These are phyloP conservation scores for Paralichthys olivaceus DNA, from an alignment of 2,113 vertebrate genomes.

Conservation along the genomic window DNA sequence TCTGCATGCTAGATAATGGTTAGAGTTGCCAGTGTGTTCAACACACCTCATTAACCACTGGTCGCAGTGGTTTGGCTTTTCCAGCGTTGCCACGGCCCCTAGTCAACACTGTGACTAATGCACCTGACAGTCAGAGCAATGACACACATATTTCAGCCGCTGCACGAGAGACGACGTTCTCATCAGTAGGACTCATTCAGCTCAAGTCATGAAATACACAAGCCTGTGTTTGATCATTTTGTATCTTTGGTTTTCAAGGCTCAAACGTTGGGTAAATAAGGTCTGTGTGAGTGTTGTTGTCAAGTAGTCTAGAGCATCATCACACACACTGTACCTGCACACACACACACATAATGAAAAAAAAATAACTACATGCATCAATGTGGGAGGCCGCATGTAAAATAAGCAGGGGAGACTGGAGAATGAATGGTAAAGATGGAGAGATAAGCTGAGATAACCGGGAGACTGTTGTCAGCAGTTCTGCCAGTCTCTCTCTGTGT, in stretches of 20 bases:
- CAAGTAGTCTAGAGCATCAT: no score
- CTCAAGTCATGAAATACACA: conserved; percentile 8
- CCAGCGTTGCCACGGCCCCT: conserved; percentile 37
- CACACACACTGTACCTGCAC: conserved; percentile 21
- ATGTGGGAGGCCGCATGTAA: conserved; percentile 1
- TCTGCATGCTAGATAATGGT: conserved; percentile 65
- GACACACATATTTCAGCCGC: conserved; percentile 62
- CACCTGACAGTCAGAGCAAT: conserved; percentile 64
- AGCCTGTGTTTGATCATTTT: neutral
- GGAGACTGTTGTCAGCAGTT: neutral
- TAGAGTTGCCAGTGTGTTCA: conserved; percentile 59
- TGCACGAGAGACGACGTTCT: neutral
- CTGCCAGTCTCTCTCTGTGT: neutral
- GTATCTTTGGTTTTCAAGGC: neutral
- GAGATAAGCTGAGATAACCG: neutral
- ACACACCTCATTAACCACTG: conserved; percentile 75
- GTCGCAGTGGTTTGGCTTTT: conserved; percentile 59
- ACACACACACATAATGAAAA: conserved; percentile 22
- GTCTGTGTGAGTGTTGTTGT: neutral
- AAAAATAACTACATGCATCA: neutral
- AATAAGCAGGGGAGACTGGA: neutral
- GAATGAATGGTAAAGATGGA: neutral
- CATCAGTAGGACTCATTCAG: conserved; percentile 6
- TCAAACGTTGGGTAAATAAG: neutral
- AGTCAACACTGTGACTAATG: conserved; percentile 62